Conservation (phyloP, 2,797 vertebrate species). For the Sylvia borin region DNA sequence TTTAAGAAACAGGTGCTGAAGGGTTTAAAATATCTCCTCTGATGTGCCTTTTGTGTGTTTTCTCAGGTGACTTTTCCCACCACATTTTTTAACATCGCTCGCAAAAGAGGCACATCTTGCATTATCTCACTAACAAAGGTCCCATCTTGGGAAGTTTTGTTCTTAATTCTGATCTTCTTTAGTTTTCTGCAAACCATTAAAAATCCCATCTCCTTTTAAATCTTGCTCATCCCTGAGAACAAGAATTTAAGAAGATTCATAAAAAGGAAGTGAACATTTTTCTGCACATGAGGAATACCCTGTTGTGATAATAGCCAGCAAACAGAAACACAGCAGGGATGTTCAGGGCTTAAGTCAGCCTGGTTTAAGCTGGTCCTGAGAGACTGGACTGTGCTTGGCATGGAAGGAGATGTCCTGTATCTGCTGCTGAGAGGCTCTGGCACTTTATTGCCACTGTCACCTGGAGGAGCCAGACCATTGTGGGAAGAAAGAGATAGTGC, state of each 20-base stretch:
- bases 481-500: too few relatives aligned
- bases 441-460: neutral
- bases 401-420: neutral
- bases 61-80: neutral
- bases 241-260: neutral
- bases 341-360: neutral
- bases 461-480: neutral
- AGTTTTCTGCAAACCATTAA: neutral
- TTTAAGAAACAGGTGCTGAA: neutral
- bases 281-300: neutral
- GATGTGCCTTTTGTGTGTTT: neutral
- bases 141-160: neutral
- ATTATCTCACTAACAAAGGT: neutral
- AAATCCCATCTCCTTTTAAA: neutral
- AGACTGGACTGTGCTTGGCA: neutral
- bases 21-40: neutral
- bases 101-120: neutral
- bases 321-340: neutral
- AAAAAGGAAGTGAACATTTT: neutral
- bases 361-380: neutral
- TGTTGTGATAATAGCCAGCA: neutral
- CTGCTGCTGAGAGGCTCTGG: neutral
- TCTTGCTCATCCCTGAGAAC: neutral
- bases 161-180: neutral
- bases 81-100: neutral